phyloP scores from a whole-genome alignment of 2,888 invertebrate species.

The Pollenia griseotomentosa region DNA sequence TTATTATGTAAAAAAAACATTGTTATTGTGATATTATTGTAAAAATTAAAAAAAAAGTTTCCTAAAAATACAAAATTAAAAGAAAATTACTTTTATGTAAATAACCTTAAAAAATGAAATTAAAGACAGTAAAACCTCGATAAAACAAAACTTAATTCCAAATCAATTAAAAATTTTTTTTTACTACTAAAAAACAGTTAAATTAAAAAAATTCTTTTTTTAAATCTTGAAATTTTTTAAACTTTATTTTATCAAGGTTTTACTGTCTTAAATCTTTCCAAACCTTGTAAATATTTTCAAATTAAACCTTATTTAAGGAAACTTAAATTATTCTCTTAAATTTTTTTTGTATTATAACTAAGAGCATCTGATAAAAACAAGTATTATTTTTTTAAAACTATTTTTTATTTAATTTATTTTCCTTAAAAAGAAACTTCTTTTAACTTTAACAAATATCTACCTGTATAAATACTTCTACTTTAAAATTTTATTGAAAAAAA shows the following conservation, averaged over 20 bases:
- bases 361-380: constrained; percentile 69
- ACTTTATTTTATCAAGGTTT: no score
- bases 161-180: not conserved
- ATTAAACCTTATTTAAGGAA: no score
- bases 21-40: constrained; percentile 73
- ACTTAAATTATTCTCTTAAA: not conserved
- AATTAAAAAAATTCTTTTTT: no score
- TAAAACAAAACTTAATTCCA: constrained; percentile 5
- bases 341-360: constrained; percentile 34
- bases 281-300: no score
- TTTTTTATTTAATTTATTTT: constrained; percentile 26
- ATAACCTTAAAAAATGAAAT: not conserved
- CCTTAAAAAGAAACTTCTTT: no score
- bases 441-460: not conserved
- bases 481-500: no score
- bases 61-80: constrained; percentile 3
- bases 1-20: constrained; percentile 45
- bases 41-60: constrained; percentile 51
- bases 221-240: no score
- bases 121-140: not conserved
- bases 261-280: no score
- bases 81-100: constrained; percentile 5
- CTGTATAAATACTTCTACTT: constrained; percentile 9
- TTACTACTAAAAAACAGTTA: no score
- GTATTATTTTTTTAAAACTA: constrained; percentile 61